Evolutionary conservation across 2,888 invertebrate genomes (phyloP).

Genomic region (Caradrina kadenii): DNA sequence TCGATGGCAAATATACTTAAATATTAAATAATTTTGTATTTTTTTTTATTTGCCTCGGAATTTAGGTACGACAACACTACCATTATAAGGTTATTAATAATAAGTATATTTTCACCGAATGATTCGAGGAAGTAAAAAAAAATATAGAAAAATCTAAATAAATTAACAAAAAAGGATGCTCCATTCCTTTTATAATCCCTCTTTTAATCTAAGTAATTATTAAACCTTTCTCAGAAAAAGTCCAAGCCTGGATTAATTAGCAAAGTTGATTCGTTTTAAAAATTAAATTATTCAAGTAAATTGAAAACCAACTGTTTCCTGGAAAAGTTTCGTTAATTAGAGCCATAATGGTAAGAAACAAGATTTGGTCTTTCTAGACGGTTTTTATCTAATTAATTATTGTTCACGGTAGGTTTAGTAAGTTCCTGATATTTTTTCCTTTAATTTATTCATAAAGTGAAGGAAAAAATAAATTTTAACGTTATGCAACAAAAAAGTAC

Average conservation of each 20-base stretch:
- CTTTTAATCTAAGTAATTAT: constrained; percentile 20
- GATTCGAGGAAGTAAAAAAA: too few relatives aligned
- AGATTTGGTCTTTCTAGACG: constrained; percentile 33
- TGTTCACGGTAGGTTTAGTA: constrained; percentile 15
- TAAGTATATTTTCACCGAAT: too few relatives aligned
- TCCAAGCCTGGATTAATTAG: constrained; percentile 39
- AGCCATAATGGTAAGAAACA: constrained; percentile 48
- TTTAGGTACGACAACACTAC: too few relatives aligned
- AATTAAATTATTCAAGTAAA: constrained; percentile 57
- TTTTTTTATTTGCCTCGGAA: too few relatives aligned
- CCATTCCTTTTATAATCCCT: neutral
- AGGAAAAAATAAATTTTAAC: too few relatives aligned
- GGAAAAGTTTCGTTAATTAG: constrained; percentile 62
- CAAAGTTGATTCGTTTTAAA: constrained; percentile 48
- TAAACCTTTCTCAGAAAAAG: constrained; percentile 40
- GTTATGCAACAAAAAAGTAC: too few relatives aligned
- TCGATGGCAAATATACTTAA: too few relatives aligned
- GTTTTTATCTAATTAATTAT: constrained; percentile 42
- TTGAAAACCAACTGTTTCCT: constrained; percentile 54
- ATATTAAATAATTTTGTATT: too few relatives aligned
- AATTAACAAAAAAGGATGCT: neutral
- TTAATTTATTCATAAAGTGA: too few relatives aligned
- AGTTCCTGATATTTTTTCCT: neutral
- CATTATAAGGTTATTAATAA: too few relatives aligned
- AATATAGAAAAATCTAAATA: too few relatives aligned